phyloP scores from a whole-genome alignment of 2,113 vertebrate genomes.

The Spea multiplicata region DNA sequence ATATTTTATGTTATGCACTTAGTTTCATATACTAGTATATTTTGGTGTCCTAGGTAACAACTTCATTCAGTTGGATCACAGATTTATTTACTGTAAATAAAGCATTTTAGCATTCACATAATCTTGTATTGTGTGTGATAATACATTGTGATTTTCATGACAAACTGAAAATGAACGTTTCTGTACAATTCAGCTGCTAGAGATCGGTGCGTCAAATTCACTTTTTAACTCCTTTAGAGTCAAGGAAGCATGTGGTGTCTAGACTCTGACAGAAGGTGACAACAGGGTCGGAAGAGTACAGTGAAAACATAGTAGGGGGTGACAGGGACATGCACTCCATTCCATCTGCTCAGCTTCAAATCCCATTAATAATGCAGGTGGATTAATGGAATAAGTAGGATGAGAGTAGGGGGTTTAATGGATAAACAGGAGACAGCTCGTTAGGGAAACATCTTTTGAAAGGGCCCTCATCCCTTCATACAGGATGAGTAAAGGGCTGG shows the following conservation, averaged over 20 bases:
- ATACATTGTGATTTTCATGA: no score
- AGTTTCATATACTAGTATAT: no score
- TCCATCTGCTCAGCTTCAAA: slow-evolving; percentile 36
- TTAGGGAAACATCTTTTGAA: slow-evolving; percentile 25
- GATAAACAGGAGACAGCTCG: slow-evolving; percentile 32
- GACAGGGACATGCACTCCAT: background rate
- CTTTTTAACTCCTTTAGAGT: slow-evolving; percentile 10
- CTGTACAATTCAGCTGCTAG: no score
- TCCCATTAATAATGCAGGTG: slow-evolving; percentile 26
- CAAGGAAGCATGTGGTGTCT: background rate
- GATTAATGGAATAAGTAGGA: slow-evolving; percentile 49
- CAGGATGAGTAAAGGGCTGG: background rate
- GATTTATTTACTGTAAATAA: no score
- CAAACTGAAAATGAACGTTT: no score
- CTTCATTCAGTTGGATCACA: no score
- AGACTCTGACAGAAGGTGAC: slow-evolving; percentile 7
- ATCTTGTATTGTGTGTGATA: no score
- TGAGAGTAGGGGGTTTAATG: slow-evolving; percentile 40
- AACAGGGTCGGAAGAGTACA: slow-evolving; percentile 12
- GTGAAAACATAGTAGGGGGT: background rate
- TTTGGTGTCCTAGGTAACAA: no score
- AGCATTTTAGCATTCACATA: no score
- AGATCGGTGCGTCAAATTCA: no score
- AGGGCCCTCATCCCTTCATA: slow-evolving; percentile 27
- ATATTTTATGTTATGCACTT: no score